Base-by-base conservation (phyloP, 2,797 vertebrate genomes). In the Anabas testudineus region DNA sequence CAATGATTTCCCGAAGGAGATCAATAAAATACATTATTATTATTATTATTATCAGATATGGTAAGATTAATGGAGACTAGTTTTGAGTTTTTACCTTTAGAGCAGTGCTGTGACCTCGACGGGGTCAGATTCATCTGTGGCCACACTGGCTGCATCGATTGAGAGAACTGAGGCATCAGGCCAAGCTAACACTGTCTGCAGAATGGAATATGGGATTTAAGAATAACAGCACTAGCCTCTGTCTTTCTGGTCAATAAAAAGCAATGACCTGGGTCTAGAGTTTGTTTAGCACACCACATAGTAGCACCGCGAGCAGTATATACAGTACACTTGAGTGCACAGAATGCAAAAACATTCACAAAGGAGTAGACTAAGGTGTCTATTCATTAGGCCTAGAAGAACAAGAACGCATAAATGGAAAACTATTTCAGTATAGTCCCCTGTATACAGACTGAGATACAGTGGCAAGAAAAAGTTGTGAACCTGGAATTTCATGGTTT, bases 111-210 rank as follows among this genome's bases (percentile, higher is more conserved):
- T 59, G 67, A 75, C 78, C 72, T 54, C 30, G 2, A 2, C 7
- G 0, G 43, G 59, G 66, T 67, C 52, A 30, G 24, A 61, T 49
- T 71, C 41, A 47, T 72, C 43, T 67, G 65, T 60, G 64, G 30
- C 1, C 10, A n/a, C 3, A 16, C 21, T 26, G 53, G 19, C 54
- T 41, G 46, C 43, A 74, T 81, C 43, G 22, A 85, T 78, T 19
- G n/a, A 18, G 53, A 32, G 46, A 37, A 28, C 5, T 22, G 21
- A 6, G 71, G 36, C 16, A 14, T 64, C 48, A 37, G 53, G 60
- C 7, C 1, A 18, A 70, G 55, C 65, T 84, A 66, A 67, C 13
- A 10, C n/a, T 47, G 57, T 67, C 51, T 71, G 67, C 45, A 46
- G 45, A 54, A 47, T 16, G 37, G 45, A 54, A 47, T 16, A 37